Evolutionary conservation across 2,888 invertebrate species (phyloP), one percentile per base, ranked within the genome.

Genomic region (Rhynchonema sp.): DNA sequence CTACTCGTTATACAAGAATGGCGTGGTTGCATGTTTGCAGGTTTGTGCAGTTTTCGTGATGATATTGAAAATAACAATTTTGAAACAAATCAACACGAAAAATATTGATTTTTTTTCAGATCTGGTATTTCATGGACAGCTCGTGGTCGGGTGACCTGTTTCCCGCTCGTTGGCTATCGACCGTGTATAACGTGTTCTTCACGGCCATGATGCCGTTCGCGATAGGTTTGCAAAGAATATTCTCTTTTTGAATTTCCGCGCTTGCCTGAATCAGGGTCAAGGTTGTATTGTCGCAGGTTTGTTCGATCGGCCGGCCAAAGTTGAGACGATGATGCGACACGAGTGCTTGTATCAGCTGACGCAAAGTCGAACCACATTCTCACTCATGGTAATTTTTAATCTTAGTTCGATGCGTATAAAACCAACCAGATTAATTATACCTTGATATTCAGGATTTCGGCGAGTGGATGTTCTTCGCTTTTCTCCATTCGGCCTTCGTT

Each of bases 1-100:
- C 63, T 96, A 94, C 79, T 92, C 91, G 70, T 96, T 94, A 79
- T 94, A 96, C 79, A 96, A 96, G 78, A 96, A 96, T 78, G 91
- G 96, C 71, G 92, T 92, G 74, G 9, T 13, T 17, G 38, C 17
- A 6, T 38, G 38, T 38, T 17, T 38, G 6, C 38, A 38, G 38
- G 38, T 38, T 38, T 38, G 6, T 38, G 38, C 38, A 17, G 17
- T 17, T 17, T 6, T 13, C 17, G 38, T 17, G 17, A 17, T 38
- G 17, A 38, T 17, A 38, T 17, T 38, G 38, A 38, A 38, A 38
- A 38, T n/a, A n/a, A n/a, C n/a, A n/a, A n/a, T n/a, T n/a, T n/a
- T n/a, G n/a, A n/a, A n/a, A n/a, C n/a, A n/a, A n/a, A n/a, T n/a
- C n/a, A n/a, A n/a, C n/a, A n/a, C n/a, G n/a, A 38, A 38, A 13